Evolutionary conservation across 2,888 invertebrate genomes (phyloP).

Genomic region (Mactromeris polynyma): DNA sequence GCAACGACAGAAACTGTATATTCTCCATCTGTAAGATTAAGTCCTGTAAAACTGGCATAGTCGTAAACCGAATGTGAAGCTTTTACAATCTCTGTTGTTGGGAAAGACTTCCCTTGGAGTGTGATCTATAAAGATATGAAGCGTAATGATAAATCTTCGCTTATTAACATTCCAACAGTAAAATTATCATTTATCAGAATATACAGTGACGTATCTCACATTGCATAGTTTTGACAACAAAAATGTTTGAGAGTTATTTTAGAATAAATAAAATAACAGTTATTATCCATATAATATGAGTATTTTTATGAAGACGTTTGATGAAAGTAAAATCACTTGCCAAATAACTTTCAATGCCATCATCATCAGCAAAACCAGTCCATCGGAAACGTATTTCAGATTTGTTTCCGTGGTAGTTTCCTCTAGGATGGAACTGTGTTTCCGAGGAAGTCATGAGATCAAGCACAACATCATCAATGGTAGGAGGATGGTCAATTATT

Average conservation of each 20-base stretch:
- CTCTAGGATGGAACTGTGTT: conserved; percentile 59
- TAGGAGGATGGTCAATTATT: conserved; percentile 53
- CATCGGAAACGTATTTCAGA: conserved; percentile 59
- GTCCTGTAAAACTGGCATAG: conserved; percentile 43
- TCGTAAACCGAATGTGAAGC: conserved; percentile 31
- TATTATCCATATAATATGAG: too few relatives aligned
- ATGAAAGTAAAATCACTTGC: conserved; percentile 26
- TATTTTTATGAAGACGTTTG: background rate
- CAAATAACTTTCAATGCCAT: conserved; percentile 61
- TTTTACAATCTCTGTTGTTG: conserved; percentile 32
- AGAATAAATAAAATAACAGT: too few relatives aligned
- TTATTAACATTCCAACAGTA: too few relatives aligned
- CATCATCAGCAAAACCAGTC: conserved; percentile 63
- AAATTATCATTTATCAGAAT: too few relatives aligned
- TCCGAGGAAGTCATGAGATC: conserved; percentile 45
- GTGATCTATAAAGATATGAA: conserved; percentile 18
- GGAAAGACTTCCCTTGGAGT: conserved; percentile 18
- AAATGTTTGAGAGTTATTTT: too few relatives aligned
- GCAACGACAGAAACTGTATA: conserved; percentile 50
- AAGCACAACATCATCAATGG: conserved; percentile 51
- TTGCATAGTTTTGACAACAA: too few relatives aligned
- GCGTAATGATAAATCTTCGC: too few relatives aligned
- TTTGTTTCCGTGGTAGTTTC: conserved; percentile 60
- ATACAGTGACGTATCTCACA: too few relatives aligned
- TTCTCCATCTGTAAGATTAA: conserved; percentile 42